Base-by-base conservation (phyloP, 2,797 vertebrate species). In the Rhyacichthys aspro region DNA sequence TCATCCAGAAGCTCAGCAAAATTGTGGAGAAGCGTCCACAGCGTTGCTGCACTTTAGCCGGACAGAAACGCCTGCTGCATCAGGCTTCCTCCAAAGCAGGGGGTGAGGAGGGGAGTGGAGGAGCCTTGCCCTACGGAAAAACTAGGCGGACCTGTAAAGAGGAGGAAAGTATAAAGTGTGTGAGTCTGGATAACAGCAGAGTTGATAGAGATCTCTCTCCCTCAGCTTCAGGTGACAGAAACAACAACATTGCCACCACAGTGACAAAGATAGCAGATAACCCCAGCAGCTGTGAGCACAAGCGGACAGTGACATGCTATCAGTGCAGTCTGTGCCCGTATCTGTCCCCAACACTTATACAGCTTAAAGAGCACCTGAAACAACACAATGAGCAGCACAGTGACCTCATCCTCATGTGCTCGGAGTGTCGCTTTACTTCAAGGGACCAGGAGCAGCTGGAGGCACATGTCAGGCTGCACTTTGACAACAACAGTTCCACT, bases 1-100 rank as follows among this genome's bases (percentile, higher is more conserved):
- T 98, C 65, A 99, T 99, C 17, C 94, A 98, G 81, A 99, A 98
- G 72, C 93, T 99, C 78, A 98, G 95, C 83, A 96, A 95, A 83
- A 98, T 99, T 14, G 97, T 99, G 49, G 95, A 97, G 81, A 95
- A 96, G 80, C 93, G 93, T 36, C 94, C 95, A 2, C 93, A 85
- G 77, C 85, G 93, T 32, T 93, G 89, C 76, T 95, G 91, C 81
- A 78, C 91, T 44, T 41, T 93, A 18, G 91, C 92, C 14, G 94
- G 92, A 58, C 95, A 94, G 70, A 99, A 98, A 72, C 92, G 95
- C 50, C 77, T 89, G 1, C 85, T 90, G 41, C 69, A 91, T 0
- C 81, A 79, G 43, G 65, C 80, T 16, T 59, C 68, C 0, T 59
- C 67, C 58, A 89, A 48, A 62, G 88, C 55, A 67, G 83, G 19